Base-by-base conservation (phyloP, 2,113 vertebrate species). In the Scatophagus argus region DNA sequence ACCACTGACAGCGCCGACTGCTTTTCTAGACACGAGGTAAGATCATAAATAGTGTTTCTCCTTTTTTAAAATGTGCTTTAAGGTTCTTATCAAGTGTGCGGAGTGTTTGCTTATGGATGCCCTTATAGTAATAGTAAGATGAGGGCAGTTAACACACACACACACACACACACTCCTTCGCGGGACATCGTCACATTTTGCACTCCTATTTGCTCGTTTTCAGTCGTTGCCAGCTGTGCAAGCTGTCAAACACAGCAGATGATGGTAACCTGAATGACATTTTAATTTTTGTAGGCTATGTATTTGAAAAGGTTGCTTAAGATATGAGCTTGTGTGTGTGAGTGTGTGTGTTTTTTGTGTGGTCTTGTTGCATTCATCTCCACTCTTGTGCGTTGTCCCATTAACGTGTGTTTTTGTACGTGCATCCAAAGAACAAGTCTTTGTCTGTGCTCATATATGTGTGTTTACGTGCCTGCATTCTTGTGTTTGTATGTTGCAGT, bases 21-120 rank as follows among this genome's bases (percentile, higher is more conserved):
- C 34, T 67, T 77, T 43, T 52, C 32, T 75, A 49, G 12, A 17
- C 65, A 44, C 36, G 14, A 62, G 88, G 92, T 92, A 81, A 84
- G 89, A 64, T 3, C 13, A 3, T 10, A 2, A 7, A 3, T 38
- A 1, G 23, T 19, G 59, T 38, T 17, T 19, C 25, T 25, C 8
- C 21, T 12, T 31, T 29, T 4, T 12, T 0, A 19, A 12, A 2
- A 25, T 5, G 1, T 19, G 23, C 25, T 36, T 58, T 21, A 46
- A 0, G 47, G 29, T 31, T 75, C 31, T 49, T 34, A 16, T 70
- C 46, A 70, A 63, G 46, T 52, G 77, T 56, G 46, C 66, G 64
- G 61, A 70, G 41, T 8, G 81, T 14, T 25, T 63, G 68, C 41
- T 47, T 47, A 58, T 61, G 76, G 78, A 74, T 43, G 74, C 46